Percentiles rank a stretch among this genome's conserved stretches.
Evolutionary conservation across 2,797 vertebrate species (phyloP).

Genomic region (Lacerta viridis): DNA sequence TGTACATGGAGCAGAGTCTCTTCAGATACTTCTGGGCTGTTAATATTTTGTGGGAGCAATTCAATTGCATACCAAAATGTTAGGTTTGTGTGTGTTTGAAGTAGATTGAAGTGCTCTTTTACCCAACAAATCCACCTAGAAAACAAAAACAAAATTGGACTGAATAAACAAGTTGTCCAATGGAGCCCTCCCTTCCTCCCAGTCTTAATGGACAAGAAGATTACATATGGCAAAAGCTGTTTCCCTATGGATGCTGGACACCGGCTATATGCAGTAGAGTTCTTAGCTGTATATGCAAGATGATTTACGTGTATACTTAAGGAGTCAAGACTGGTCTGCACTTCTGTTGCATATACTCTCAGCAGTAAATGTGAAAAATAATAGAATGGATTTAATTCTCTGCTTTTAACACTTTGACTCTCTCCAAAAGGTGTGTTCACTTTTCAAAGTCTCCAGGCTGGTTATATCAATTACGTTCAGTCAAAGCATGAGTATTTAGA

Average conservation of each 20-base stretch:
- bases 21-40: background rate
- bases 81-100: too few species aligned
- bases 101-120: too few species aligned
- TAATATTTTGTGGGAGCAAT: too few species aligned
- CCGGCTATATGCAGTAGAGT: background rate
- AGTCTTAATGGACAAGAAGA: too few species aligned
- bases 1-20: background rate
- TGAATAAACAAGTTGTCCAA: too few species aligned
- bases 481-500: slow-evolving; percentile 73
- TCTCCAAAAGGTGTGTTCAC: slow-evolving; percentile 74
- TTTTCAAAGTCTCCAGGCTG: slow-evolving; percentile 77
- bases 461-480: slow-evolving; percentile 80
- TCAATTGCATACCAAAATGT: too few species aligned
- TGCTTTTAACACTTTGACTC: slow-evolving; percentile 53
- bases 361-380: background rate
- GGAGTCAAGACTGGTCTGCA: background rate
- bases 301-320: background rate
- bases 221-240: too few species aligned
- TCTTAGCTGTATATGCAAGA: background rate
- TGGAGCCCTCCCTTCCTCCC: too few species aligned
- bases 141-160: too few species aligned
- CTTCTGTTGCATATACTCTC: background rate
- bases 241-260: too few species aligned
- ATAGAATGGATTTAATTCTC: slow-evolving; percentile 37
- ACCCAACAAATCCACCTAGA: too few species aligned